Evolutionary conservation across 2,797 vertebrate species (phyloP), one percentile per base, ranked within the genome.

Genomic region (Artibeus lituratus): DNA sequence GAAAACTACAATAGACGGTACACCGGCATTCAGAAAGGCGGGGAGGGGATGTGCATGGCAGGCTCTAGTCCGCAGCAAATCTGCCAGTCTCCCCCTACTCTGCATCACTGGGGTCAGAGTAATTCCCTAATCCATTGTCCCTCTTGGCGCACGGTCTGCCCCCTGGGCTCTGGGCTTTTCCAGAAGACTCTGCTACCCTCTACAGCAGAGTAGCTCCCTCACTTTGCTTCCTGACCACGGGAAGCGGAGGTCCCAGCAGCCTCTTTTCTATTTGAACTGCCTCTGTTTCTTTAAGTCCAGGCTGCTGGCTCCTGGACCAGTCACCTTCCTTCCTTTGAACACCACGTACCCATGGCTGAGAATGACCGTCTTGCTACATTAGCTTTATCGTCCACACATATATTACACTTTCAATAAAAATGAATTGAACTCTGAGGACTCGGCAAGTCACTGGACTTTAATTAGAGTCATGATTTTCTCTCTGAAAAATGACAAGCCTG

Each of bases 31-130:
- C 19, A 14, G 49, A 65, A 49, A 7, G 7, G 53, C 18, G 44
- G 21, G 42, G 35, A 22, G 42, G 19, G 37, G 44, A 21, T 39
- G n/a, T 0, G 0, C 5, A 1, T 0, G 35, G 35, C 19, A 8
- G 35, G 18, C 32, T 21, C 18, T 10, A 1, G 8, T 2, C 53
- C n/a, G 21, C 0, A 24, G 29, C 37, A 55, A 35, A 57, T 14
- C 39, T 15, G 21, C 59, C 18, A 69, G 37, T 16, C 10, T 19
- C n/a, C n/a, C 49, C 29, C 24, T 7, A 14, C 59, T 62, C 59
- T 5, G 8, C 59, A 14, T 14, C 59, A 62, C 5, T 12, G 39
- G 39, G 11, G 26, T 11, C 2, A 4, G 1, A 5, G 24, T 5
- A 2, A 70, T 21, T 62, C 65, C 51, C 42, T 5, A 32, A 44